Conservation (phyloP, 2,113 vertebrate genomes). For the Cettia cetti region DNA sequence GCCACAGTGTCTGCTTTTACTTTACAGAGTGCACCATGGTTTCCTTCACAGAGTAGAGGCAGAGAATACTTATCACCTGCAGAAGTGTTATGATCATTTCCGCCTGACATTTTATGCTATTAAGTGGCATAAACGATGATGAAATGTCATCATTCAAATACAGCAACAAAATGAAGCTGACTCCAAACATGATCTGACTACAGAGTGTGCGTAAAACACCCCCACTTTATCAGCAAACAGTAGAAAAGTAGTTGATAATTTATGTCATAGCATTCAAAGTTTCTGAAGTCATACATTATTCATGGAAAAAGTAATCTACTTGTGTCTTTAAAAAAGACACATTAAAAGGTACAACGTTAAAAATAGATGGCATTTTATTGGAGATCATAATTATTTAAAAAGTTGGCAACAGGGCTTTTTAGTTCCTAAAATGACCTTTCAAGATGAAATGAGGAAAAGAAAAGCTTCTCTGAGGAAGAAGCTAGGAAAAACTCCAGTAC, state of each 20-base stretch:
- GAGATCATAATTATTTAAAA: constrained; percentile 72
- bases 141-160: constrained; percentile 63
- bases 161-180: background rate
- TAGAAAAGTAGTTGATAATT: constrained; percentile 62
- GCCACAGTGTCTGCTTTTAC: background rate
- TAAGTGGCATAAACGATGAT: constrained; percentile 27
- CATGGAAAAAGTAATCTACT: constrained; percentile 41
- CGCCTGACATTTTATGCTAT: constrained; percentile 60
- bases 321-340: constrained; percentile 64
- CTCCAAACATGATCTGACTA: constrained; percentile 8
- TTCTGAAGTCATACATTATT: constrained; percentile 62
- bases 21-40: background rate
- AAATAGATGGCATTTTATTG: constrained; percentile 72
- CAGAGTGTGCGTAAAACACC: constrained; percentile 26
- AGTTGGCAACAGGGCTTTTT: constrained; percentile 59
- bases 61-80: constrained; percentile 52
- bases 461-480: constrained; percentile 5
- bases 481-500: background rate
- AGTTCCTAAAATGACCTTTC: constrained; percentile 63
- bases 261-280: constrained; percentile 56
- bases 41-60: background rate
- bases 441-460: constrained; percentile 34
- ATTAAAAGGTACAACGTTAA: constrained; percentile 66
- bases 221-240: constrained; percentile 47
- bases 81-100: constrained; percentile 60